Base-by-base conservation (phyloP, 2,888 invertebrate genomes). In the Rapana venosa region DNA sequence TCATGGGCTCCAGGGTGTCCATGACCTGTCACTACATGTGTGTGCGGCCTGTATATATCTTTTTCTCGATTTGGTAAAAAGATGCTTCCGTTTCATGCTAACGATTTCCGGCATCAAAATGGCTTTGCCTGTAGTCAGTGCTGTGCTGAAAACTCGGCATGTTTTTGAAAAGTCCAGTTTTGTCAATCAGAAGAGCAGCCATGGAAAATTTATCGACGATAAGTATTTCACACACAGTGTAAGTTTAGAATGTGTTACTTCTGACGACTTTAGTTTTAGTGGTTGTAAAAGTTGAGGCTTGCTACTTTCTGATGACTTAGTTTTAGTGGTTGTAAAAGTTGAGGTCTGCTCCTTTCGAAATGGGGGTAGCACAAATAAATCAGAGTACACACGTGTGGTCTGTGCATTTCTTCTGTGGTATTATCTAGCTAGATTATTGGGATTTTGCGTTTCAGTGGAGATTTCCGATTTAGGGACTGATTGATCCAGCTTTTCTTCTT, bases 91-190 rank as follows among this genome's bases (percentile, higher is more conserved):
- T 47, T 47, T 47, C 47, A 2, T 47, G 47, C 8, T 47, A 8
- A 47, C 47, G 8, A 8, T 47, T 47, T 47, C 47, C 47, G 47
- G 47, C 77, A 32, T 15, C 77, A 79, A 79, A 17, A 79, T 79
- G 77, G 77, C 77, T 32, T 32, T 32, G 20, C 77, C 35, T 32
- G 17, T 79, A 1, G 15, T 15, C 77, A 79, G 32, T 32, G 35
- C 26, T 30, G 77, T 32, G 77, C 77, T 32, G 26, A 79, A 79
- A 79, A 79, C 77, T 1, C 77, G 77, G 15, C 77, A 32, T 79
- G 77, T 79, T 13, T 79, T 79, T 32, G 77, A 79, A 79, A 20
- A 79, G 77, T 79, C 77, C 2, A 79, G 35, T 79, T 79, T 79
- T 79, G 26, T 15, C 8, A 79, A 79, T 32, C 77, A 32, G 77